Conservation (phyloP, 2,113 vertebrate species). For the Myocastor coypus region DNA sequence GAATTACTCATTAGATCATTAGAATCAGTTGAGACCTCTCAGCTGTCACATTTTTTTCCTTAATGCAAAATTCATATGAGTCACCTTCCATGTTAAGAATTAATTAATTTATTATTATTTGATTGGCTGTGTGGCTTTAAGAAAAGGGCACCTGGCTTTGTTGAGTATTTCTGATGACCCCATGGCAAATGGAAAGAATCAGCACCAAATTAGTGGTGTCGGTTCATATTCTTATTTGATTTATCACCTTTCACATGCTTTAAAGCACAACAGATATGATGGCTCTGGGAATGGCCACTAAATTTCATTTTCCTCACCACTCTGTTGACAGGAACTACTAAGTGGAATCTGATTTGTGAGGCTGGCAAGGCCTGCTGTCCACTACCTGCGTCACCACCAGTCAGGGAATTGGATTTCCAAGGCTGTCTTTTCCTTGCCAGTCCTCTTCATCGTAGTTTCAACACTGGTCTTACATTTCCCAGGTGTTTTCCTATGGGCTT, state of each 20-base stretch:
- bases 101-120: conserved; percentile 83
- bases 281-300: conserved; percentile 74
- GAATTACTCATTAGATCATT: conserved; percentile 86
- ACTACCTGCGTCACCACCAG: conserved; percentile 24
- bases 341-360: conserved; percentile 80
- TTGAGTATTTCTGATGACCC: conserved; percentile 75
- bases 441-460: conserved; percentile 17
- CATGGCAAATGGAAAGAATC: conserved; percentile 75
- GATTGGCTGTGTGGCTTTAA: conserved; percentile 83
- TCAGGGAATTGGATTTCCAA: conserved; percentile 14
- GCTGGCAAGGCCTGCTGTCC: conserved; percentile 1
- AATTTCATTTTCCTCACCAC: conserved; percentile 57
- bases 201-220: conserved; percentile 72
- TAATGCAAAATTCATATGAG: conserved; percentile 82
- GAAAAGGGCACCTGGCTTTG: conserved; percentile 81
- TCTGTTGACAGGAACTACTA: conserved; percentile 72
- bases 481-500: neutral
- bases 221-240: conserved; percentile 82
- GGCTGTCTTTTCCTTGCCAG: neutral
- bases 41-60: conserved; percentile 73
- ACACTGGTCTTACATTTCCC: neutral
- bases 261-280: conserved; percentile 74
- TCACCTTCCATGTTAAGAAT: conserved; percentile 85
- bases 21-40: conserved; percentile 83
- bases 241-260: conserved; percentile 79